phyloP scores from a whole-genome alignment of 2,888 invertebrate species.

The Nephrotoma flavescens region DNA sequence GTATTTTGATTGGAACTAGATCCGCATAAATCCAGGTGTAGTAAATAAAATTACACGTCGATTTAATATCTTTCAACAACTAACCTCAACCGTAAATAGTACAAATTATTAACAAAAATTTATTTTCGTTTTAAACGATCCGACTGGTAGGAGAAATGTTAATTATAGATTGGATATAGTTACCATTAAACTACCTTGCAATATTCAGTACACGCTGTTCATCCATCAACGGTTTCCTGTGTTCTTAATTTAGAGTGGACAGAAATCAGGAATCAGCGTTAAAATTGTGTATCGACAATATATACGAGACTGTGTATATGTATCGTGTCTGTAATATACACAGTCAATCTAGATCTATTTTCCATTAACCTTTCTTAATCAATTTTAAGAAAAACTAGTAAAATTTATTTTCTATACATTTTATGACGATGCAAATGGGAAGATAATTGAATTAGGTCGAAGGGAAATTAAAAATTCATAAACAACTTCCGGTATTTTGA shows the following conservation, averaged over 20 bases:
- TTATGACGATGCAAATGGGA: too few species aligned
- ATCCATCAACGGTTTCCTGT: background rate
- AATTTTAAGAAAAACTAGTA: background rate
- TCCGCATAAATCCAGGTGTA: too few species aligned
- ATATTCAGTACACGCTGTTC: background rate
- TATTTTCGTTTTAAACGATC: too few species aligned
- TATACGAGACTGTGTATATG: background rate
- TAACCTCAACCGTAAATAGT: too few species aligned
- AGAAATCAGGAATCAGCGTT: background rate
- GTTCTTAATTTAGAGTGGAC: background rate
- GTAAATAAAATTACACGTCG: too few species aligned
- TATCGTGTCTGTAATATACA: background rate
- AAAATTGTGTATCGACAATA: background rate
- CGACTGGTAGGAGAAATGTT: too few species aligned
- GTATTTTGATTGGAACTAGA: too few species aligned
- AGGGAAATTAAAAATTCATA: background rate
- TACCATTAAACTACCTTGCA: background rate
- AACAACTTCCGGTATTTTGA: background rate
- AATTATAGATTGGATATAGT: background rate
- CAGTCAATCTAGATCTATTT: background rate
- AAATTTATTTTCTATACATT: background rate
- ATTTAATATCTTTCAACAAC: too few species aligned
- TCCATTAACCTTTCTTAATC: background rate
- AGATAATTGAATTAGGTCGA: background rate
- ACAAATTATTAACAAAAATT: too few species aligned